Base-by-base conservation (phyloP, 2,797 vertebrate genomes). In the Huso huso region DNA sequence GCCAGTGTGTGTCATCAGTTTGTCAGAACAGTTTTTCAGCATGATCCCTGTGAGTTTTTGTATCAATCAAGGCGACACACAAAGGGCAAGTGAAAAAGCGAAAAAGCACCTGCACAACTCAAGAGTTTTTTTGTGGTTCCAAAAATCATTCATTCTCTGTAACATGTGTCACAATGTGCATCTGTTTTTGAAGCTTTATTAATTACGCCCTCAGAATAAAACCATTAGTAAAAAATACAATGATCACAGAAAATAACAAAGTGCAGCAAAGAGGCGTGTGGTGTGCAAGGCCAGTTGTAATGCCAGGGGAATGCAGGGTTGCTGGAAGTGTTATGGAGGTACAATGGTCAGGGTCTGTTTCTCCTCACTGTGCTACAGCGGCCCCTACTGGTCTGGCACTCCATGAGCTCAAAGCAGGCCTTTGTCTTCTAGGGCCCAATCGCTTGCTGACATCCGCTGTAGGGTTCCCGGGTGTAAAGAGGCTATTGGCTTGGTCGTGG, bases 191-290 rank as follows among this genome's bases (percentile, higher is more conserved):
- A 83, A 83, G 77, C 74, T 69, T 65, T 85, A 90, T 90, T 65
- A 86, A 89, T 87, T 78, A 72, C 68, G 73, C 61, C 77, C 79
- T 62, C 67, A 76, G 81, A 86, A 87, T 87, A 85, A 87, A 87
- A 81, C 84, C 85, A 86, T 88, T 86, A 88, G 71, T 74, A 78
- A 82, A 80, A 37, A 83, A 87, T 84, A 87, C 69, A 84, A 83
- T 84, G 79, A 77, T 81, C 81, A 82, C 78, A 74, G 84, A 79
- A 79, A 84, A 89, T 89, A 89, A 90, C 88, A 85, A 89, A 90
- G 15, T 18, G 15, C 15, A 18, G 15, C 15, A 18, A 18, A 18
- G 15, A 18, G 15, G 15, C 15, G 15, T 18, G 15, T 18, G 1
- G 15, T 18, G 88, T 86, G 81, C 81, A 37, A 37, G 23, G 23